Evolutionary conservation across 1,140 invertebrate species (phyloP), one percentile per base, ranked within the genome.

Genomic region (Liolophura sinensis): DNA sequence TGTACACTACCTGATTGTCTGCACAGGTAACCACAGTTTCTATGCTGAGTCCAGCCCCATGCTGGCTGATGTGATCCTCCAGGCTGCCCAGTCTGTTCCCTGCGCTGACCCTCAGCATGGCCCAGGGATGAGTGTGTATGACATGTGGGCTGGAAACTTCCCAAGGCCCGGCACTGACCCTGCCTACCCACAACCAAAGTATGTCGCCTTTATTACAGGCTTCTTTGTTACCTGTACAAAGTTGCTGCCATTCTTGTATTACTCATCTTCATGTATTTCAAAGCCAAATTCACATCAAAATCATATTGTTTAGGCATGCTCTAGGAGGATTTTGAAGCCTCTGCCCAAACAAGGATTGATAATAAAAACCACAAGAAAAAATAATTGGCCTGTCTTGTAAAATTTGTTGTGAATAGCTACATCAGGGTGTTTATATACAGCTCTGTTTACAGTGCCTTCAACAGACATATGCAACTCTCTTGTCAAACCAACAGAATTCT

Each of bases 11-110:
- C 31, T 40, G 31, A 40, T 5, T 40, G 9, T 40, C 25, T 55
- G n/a, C 20, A 57, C 68, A 79, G 76, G 81, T 64, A 76, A 78
- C 62, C 75, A 78, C 64, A 71, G 78, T 11, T 78, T 83, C 54
- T 71, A 67, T 68, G 78, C 78, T 1, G 72, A 78, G 40, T 72
- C 76, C 1, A 80, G 74, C 60, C 78, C 80, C 25, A 58, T 80
- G 27, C 62, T 84, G 46, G 64, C 69, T 40, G 68, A 74, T 56
- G 67, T 78, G n/a, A 73, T 84, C 22, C 66, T 72, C 25, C 69
- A 77, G 46, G 77, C 79, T 24, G 70, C 80, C 22, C 60, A 68
- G 58, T 74, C 72, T 16, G 78, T 79, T 11, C 55, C 57, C 20
- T 70, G 71, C 66, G 54, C 65, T 31, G 74, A 76, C 7, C 60